Evolutionary conservation across 2,113 vertebrate species (phyloP).

Genomic region (Actenoides lindsayi): DNA sequence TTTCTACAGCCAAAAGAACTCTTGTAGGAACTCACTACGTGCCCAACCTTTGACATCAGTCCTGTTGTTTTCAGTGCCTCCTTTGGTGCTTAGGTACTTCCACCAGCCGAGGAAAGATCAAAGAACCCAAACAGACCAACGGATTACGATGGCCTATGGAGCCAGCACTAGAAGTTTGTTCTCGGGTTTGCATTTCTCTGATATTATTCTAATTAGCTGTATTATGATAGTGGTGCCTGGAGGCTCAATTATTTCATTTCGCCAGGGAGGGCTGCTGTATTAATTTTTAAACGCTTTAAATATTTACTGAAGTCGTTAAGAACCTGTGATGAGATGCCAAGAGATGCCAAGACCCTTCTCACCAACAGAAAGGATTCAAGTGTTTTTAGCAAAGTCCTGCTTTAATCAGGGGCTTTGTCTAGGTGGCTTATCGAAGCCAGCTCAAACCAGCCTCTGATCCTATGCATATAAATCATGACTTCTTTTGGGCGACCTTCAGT

Average conservation of each 20-base stretch:
- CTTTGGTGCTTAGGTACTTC: background rate
- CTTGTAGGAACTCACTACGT: fast-evolving
- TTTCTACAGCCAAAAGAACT: background rate
- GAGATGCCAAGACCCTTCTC: background rate
- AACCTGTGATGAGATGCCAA: background rate
- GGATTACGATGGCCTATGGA: background rate
- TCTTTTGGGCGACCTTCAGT: background rate
- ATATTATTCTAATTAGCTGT: slow-evolving; percentile 42
- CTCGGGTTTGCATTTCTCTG: slow-evolving; percentile 25
- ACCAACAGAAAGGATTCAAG: background rate
- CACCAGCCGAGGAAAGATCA: background rate
- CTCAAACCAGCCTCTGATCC: background rate
- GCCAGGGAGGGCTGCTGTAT: slow-evolving; percentile 2
- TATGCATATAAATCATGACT: background rate
- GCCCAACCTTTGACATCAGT: background rate
- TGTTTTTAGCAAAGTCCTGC: background rate
- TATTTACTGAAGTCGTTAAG: slow-evolving; percentile 50
- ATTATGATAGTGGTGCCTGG: background rate
- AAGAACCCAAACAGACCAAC: background rate
- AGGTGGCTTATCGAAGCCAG: background rate
- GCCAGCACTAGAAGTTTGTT: background rate
- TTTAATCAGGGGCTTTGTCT: background rate
- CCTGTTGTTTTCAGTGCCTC: background rate
- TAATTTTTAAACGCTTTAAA: slow-evolving; percentile 65
- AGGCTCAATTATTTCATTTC: slow-evolving; percentile 46